Evolutionary conservation across 2,113 vertebrate species (phyloP).

Genomic region (Thinocorus orbignyianus): DNA sequence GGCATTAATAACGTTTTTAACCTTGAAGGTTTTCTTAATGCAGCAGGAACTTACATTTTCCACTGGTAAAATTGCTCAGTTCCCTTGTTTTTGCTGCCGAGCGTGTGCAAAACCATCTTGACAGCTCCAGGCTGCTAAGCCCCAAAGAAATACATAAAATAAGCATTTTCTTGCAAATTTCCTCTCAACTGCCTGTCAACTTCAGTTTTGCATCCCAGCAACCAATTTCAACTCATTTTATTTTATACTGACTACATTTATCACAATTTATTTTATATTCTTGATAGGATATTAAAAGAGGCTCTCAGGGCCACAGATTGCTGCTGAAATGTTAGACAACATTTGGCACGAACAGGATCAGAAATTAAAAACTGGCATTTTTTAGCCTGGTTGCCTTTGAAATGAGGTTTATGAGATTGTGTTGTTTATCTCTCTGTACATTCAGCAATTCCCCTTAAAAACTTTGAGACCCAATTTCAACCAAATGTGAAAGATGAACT

Average conservation of each 20-base stretch:
- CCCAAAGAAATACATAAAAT: conserved; percentile 57
- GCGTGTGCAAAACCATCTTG: conserved; percentile 56
- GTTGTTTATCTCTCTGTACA: conserved; percentile 10
- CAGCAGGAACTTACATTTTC: conserved; percentile 11
- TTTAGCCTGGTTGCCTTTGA: conserved; percentile 9
- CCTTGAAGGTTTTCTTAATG: neutral
- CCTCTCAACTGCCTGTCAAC: conserved; percentile 53
- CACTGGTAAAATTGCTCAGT: neutral
- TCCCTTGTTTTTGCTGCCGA: conserved; percentile 17
- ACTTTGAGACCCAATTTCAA: conserved; percentile 1
- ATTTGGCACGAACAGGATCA: conserved; percentile 23
- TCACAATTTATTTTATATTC: conserved; percentile 43
- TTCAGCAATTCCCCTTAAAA: conserved; percentile 24
- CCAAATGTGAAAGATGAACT: conserved; percentile 35
- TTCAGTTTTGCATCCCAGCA: conserved; percentile 62
- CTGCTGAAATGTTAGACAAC: conserved; percentile 31
- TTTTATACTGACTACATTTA: conserved; percentile 53
- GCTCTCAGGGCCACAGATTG: conserved; percentile 30
- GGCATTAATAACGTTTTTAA: conserved; percentile 14
- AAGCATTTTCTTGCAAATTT: conserved; percentile 57
- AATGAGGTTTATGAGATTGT: neutral
- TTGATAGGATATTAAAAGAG: conserved; percentile 24
- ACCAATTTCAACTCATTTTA: conserved; percentile 51
- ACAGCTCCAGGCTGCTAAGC: conserved; percentile 58
- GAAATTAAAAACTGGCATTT: conserved; percentile 33